Evolutionary conservation across 2,888 invertebrate species (phyloP).

Genomic region (Metalampra italica): DNA sequence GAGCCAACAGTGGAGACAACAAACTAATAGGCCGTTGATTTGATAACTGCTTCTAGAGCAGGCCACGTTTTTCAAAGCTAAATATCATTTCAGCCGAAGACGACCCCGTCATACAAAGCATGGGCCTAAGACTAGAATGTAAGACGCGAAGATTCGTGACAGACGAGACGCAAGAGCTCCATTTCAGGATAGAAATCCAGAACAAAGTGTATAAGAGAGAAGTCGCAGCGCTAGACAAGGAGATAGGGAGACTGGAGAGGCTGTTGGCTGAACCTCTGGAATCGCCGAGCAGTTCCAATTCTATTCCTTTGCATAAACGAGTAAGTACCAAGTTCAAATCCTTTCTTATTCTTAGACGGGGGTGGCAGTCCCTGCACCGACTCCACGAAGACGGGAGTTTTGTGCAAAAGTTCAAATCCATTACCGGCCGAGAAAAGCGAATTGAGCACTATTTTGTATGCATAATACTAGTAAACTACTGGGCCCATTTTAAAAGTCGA

Average conservation of each 20-base stretch:
- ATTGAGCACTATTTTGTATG: too few species aligned
- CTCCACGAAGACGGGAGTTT: too few species aligned
- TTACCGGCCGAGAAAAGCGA: too few species aligned
- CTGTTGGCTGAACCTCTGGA: constrained; percentile 81
- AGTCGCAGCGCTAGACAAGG: constrained; percentile 86
- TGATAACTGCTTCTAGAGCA: too few species aligned
- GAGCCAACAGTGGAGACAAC: too few species aligned
- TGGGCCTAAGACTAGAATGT: constrained; percentile 92
- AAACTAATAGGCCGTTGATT: too few species aligned
- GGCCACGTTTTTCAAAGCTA: background rate
- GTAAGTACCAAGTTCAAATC: constrained; percentile 29
- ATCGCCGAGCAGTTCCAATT: constrained; percentile 77
- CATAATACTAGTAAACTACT: too few species aligned
- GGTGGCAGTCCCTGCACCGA: too few species aligned
- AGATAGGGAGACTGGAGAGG: constrained; percentile 86
- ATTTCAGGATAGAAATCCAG: constrained; percentile 93
- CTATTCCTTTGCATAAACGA: constrained; percentile 59
- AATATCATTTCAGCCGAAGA: constrained; percentile 73
- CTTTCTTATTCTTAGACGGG: too few species aligned
- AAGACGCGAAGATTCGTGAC: constrained; percentile 91
- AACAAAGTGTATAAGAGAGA: constrained; percentile 93
- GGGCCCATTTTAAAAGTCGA: too few species aligned
- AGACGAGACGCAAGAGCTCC: constrained; percentile 89
- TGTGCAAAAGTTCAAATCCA: too few species aligned
- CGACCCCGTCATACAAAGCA: constrained; percentile 91